Base-by-base conservation (phyloP, 2,113 vertebrate species). In the Sula dactylatra region DNA sequence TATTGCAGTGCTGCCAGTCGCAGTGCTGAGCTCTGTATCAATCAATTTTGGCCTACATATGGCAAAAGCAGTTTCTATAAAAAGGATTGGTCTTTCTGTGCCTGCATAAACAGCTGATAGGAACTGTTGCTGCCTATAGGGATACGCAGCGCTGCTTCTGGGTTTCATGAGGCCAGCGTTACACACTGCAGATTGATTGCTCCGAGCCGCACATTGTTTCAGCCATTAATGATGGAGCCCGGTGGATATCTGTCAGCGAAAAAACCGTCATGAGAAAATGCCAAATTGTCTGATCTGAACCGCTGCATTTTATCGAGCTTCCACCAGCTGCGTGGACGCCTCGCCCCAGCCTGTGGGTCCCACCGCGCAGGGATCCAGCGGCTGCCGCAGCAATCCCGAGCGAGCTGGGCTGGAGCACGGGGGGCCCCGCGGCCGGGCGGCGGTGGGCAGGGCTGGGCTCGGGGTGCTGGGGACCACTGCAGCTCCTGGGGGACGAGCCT, bases 261-360 rank as follows among this genome's bases (percentile, higher is more conserved):
- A 27, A 58, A 45, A 36, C 13, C 18, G 32, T 54, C 56, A 17
- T 4, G 31, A 55, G 66, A 54, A 64, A 55, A 55, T 2, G 22
- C 40, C 38, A 12, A 4, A 24, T 15, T 3, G 40, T 42, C 40
- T 11, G 29, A 21, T 40, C 42, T 17, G 36, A 40, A 17, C 54
- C 4, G 2, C 16, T 16, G 31, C 8, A 0, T 38, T 42, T 42
- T 54, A 1, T 16, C 13, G 2, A 25, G 85, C 65, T 36, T 16
- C 18, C 50, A 3, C 17, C 61, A 34, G 71, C 29, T 12, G 15
- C 3, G 1, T 4, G 71, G 18, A 40, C 50, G 29, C 22, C 49
- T 27, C 26, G 40, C 26, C 27, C 49, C 3, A 14, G 19, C 3
- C 11, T 1, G 55, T 5, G 62, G 45, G 16, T 70, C 45, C 18